Conservation (phyloP, 2,113 vertebrate genomes). For the Leptobrachium leishanense region DNA sequence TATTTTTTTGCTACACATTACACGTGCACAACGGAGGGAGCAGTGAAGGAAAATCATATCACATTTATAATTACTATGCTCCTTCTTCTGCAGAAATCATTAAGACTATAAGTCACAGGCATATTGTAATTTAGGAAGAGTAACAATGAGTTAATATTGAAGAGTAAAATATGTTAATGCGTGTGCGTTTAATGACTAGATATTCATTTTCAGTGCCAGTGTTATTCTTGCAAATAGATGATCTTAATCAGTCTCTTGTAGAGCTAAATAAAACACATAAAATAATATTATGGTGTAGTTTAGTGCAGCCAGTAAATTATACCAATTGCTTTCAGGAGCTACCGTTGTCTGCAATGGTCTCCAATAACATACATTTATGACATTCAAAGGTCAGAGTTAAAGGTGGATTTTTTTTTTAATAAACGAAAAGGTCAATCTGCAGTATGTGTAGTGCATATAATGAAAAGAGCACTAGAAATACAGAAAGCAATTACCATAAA, state of each 20-base stretch:
- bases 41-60: no score
- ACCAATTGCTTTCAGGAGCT: not conserved
- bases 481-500: not conserved
- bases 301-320: not conserved
- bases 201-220: not conserved
- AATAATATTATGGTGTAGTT: not conserved
- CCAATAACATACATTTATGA: not conserved
- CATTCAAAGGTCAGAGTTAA: not conserved
- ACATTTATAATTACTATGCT: no score
- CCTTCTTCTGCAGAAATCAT: no score
- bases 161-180: not conserved
- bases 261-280: not conserved
- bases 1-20: no score
- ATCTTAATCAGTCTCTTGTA: not conserved
- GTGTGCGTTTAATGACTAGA: not conserved
- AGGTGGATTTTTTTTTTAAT: conserved; percentile 4
- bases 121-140: no score
- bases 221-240: not conserved
- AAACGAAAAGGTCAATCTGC: not conserved
- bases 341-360: not conserved
- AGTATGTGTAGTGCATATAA: not conserved
- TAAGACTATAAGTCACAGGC: no score
- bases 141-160: no score
- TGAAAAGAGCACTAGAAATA: not conserved
- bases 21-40: no score